Conservation (phyloP, 2,888 invertebrate genomes). For the Sphaerophoria rueppellii region DNA sequence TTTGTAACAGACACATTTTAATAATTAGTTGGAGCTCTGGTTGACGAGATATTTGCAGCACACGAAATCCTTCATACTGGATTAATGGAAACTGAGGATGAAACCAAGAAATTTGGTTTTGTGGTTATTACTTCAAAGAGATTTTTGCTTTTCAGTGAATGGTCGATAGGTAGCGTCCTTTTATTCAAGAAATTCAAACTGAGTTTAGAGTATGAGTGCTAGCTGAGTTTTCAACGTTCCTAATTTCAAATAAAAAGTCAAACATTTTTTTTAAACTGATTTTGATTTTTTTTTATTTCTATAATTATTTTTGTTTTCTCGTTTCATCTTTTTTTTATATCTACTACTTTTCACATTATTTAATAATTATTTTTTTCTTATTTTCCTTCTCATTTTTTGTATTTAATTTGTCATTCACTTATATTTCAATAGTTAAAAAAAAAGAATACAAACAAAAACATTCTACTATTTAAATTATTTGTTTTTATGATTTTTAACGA, state of each 20-base stretch:
- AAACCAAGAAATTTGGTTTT: no score
- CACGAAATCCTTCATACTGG: no score
- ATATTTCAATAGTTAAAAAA: slow-evolving; percentile 57
- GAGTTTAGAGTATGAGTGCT: no score
- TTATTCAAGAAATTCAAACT: no score
- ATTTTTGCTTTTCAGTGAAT: no score
- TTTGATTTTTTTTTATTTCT: slow-evolving; percentile 72
- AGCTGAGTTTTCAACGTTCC: no score
- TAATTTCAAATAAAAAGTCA: slow-evolving; percentile 33
- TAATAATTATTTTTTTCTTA: slow-evolving; percentile 50
- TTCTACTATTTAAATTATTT: slow-evolving; percentile 43
- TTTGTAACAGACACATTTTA: no score
- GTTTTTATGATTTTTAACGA: slow-evolving; percentile 36
- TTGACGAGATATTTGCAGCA: no score
- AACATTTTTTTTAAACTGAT: slow-evolving; percentile 56
- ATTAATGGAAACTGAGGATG: no score
- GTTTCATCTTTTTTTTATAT: slow-evolving; percentile 60
- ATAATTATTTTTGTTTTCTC: slow-evolving; percentile 65
- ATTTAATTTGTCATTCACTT: slow-evolving; percentile 50
- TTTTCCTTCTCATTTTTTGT: slow-evolving; percentile 23
- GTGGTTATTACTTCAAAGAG: no score
- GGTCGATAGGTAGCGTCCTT: no score
- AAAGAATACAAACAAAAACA: slow-evolving; percentile 61
- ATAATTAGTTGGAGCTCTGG: no score
- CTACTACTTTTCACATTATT: slow-evolving; percentile 72